Base-by-base conservation (phyloP, 2,797 vertebrate species). In the Scyliorhinus canicula region DNA sequence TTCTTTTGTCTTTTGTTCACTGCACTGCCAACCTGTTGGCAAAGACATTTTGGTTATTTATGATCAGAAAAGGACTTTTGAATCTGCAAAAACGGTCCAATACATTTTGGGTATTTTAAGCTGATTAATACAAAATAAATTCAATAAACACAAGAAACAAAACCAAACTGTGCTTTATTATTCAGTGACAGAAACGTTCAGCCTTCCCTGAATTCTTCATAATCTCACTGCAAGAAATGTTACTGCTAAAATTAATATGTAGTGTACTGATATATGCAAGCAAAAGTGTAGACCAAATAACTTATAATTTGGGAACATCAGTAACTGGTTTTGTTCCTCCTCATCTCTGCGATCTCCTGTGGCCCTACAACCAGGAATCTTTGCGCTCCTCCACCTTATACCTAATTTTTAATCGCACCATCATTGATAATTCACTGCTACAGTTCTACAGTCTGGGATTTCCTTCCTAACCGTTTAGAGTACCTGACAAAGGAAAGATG, bases 1-100 rank as follows among this genome's bases (percentile, higher is more conserved):
- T 71, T 94, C 67, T 67, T 52, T 74, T 50, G 47, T 19, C 24
- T 94, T 71, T 94, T 71, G 67, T 74, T 94, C 93, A 71, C 26
- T 71, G 21, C 31, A 71, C 67, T 35, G 52, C 88, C 47, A 94
- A 94, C 93, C 93, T 94, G 31, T 50, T 94, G 50, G 67, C 28
- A 52, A 74, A 94, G 31, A 74, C 31, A 94, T 71, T 90, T 52
- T 52, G 67, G 67, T 94, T 74, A 71, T 74, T 71, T 71, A 50
- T 35, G 67, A 94, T 50, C 31, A 35, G 26, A 4, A 74, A 50
- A 74, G 7, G 28, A 31, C 5, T 7, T 71, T 16, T 69, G 2
- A 8, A 31, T 35, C 44, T 16, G 52, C 67, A 94, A 74, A 74
- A 69, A 63, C 50, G 16, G 31, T 94, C 50, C 28, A 71, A 55